A percentile compares a stretch with the other conserved stretches of the same genome.
phyloP scores from a whole-genome alignment of 2,113 vertebrate species.

The Strix aluco region DNA sequence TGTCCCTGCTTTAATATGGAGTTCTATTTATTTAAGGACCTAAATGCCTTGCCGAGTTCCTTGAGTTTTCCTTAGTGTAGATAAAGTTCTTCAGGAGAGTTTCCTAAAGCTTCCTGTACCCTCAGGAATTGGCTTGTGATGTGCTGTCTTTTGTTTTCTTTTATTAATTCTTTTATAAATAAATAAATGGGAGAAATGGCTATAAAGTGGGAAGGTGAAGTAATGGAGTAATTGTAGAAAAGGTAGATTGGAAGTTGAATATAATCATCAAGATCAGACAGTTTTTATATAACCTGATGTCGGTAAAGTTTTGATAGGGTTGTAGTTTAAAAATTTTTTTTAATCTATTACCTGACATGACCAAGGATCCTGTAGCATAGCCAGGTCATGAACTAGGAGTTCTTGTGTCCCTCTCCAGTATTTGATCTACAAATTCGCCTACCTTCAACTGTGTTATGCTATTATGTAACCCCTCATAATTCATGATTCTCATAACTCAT shows the following conservation, averaged over 20 bases:
- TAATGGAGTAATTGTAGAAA: background rate
- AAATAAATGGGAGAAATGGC: background rate
- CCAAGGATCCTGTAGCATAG: background rate
- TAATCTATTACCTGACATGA: background rate
- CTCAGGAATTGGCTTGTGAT: fast-evolving
- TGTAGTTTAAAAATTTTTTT: background rate
- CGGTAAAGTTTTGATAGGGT: background rate
- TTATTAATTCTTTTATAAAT: background rate
- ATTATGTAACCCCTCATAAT: background rate
- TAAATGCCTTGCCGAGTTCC: background rate
- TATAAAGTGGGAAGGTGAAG: background rate
- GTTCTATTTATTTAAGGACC: background rate
- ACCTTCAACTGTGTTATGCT: background rate
- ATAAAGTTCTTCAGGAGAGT: background rate
- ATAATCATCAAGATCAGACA: background rate
- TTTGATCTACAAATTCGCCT: background rate
- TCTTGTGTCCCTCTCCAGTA: background rate
- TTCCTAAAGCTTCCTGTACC: background rate
- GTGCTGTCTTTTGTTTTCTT: background rate
- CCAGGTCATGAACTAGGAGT: background rate
- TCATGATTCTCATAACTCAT: too few relatives aligned
- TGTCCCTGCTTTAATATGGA: background rate
- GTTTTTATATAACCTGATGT: background rate
- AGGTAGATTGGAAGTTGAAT: background rate
- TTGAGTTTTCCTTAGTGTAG: background rate